Conservation (phyloP, 2,797 vertebrate genomes). For the Lepus townsendii region DNA sequence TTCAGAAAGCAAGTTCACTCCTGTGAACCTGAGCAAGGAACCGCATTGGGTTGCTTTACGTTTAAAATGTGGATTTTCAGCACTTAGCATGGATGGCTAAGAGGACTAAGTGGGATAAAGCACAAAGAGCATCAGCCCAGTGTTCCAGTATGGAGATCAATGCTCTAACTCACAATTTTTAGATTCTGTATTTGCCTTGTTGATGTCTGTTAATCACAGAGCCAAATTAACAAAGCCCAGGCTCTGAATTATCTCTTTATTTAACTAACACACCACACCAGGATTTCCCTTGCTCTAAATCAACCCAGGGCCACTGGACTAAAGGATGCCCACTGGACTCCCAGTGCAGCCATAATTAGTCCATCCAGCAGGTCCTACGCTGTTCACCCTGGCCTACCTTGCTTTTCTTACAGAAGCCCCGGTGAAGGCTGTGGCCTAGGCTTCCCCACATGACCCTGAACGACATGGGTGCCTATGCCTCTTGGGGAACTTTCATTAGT, state of each 20-base stretch:
- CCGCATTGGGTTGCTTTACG: background rate
- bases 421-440: background rate
- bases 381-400: background rate
- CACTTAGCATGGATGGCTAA: background rate
- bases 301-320: background rate
- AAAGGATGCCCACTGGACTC: background rate
- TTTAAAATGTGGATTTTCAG: background rate
- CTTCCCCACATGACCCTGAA: background rate
- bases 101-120: background rate
- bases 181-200: background rate
- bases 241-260: background rate
- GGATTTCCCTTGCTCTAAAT: background rate
- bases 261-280: background rate
- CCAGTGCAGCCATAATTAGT: background rate
- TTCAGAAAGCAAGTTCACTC: background rate
- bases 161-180: background rate
- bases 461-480: background rate
- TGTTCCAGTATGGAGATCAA: accelerated
- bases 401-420: background rate
- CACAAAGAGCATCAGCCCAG: background rate
- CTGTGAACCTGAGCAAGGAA: background rate
- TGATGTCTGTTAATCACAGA: background rate
- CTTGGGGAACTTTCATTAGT: background rate
- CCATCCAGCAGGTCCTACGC: background rate
- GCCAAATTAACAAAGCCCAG: background rate